These are phyloP conservation scores for Microctonus brassicae DNA, from an alignment of 2,888 invertebrate species.

Conservation along the genomic window DNA sequence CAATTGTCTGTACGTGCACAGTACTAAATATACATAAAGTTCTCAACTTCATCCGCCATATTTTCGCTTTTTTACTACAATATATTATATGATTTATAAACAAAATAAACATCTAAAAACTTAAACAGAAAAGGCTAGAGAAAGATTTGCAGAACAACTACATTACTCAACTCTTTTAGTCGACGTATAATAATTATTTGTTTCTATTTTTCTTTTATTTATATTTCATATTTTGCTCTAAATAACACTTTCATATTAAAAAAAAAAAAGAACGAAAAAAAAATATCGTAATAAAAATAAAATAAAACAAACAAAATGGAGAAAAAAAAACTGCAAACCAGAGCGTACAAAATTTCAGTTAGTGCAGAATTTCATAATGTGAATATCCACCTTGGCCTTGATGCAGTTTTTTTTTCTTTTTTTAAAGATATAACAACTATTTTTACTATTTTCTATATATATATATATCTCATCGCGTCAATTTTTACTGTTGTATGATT, in stretches of 20 bases:
- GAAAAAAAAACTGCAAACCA: constrained; percentile 14
- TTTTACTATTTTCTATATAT: not conserved
- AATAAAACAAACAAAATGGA: not conserved
- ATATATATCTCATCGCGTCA: constrained; percentile 2
- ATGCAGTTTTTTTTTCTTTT: constrained; percentile 16
- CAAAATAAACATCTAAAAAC: constrained; percentile 64
- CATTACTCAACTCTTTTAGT: constrained; percentile 28
- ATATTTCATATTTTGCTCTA: not conserved
- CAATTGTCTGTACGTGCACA: constrained; percentile 11
- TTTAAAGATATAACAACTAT: constrained; percentile 4
- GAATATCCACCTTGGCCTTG: not conserved
- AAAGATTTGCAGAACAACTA: constrained; percentile 40
- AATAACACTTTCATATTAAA: not conserved
- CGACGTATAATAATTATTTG: constrained; percentile 19
- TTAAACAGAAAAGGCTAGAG: constrained; percentile 57
- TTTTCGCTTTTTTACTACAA: constrained; percentile 26
- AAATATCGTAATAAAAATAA: not conserved
- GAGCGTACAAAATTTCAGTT: constrained; percentile 17
- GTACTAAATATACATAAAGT: constrained; percentile 38
- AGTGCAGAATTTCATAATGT: not conserved
- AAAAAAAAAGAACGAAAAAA: not conserved
- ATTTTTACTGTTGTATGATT: not conserved
- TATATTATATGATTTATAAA: constrained; percentile 44
- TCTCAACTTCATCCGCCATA: constrained; percentile 37
- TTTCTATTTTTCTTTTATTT: not conserved